Evolutionary conservation across 2,888 invertebrate species (phyloP).

Genomic region (Thera obeliscata): DNA sequence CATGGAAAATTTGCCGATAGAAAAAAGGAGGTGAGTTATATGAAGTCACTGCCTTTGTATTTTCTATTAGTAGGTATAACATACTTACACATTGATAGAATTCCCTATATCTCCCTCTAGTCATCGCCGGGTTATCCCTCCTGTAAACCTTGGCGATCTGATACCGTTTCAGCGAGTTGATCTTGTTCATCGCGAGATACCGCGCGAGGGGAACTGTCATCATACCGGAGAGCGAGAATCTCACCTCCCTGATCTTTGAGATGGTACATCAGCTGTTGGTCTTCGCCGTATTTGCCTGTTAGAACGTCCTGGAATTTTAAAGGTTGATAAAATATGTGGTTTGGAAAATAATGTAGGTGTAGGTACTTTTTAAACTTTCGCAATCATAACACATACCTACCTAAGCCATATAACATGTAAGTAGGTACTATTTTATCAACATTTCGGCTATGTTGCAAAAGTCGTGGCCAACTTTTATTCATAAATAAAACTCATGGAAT

Average conservation of each 20-base stretch:
- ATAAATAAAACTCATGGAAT: no score
- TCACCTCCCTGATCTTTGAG: constrained; percentile 99
- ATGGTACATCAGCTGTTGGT: constrained; percentile 99
- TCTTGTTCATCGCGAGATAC: constrained; percentile 99
- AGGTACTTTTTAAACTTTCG: no score
- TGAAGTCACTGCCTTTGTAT: no score
- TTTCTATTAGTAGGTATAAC: no score
- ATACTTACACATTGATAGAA: constrained; percentile 99
- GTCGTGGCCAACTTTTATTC: no score
- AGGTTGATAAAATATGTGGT: not conserved
- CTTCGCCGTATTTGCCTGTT: constrained; percentile 99
- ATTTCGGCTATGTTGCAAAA: no score
- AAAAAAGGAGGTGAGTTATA: no score
- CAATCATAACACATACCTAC: no score
- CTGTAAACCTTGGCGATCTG: constrained; percentile 99
- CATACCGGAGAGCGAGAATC: constrained; percentile 97
- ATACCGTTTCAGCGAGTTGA: constrained; percentile 96
- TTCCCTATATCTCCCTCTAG: constrained; percentile 97
- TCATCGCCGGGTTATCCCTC: constrained; percentile 98
- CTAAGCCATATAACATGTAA: no score
- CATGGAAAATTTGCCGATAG: no score
- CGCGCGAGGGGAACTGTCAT: constrained; percentile 99
- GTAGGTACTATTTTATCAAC: no score
- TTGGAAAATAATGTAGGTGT: no score
- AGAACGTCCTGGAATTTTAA: constrained; percentile 91